Evolutionary conservation across 2,113 vertebrate species (phyloP).

Genomic region (Thymallus thymallus): DNA sequence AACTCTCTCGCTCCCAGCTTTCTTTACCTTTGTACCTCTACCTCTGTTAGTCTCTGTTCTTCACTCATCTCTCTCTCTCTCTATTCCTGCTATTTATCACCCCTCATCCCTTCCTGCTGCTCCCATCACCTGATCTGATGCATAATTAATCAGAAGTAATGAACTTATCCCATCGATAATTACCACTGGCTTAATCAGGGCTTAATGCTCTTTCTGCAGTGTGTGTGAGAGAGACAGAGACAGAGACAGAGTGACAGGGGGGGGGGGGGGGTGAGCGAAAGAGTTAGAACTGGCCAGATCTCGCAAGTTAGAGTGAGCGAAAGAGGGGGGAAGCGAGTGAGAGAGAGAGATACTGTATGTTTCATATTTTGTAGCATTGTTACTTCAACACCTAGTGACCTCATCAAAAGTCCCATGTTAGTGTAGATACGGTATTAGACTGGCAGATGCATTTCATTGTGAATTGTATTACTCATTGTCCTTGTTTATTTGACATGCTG

Average conservation of each 20-base stretch:
- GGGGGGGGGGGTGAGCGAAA: background rate
- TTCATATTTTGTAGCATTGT: no score
- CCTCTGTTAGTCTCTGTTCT: background rate
- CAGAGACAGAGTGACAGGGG: background rate
- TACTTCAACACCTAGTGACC: no score
- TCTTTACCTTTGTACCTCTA: no score
- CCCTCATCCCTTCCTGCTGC: background rate
- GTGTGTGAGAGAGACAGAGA: slow-evolving; percentile 5
- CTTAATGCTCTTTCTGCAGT: no score
- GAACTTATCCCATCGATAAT: slow-evolving; percentile 55
- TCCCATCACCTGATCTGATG: slow-evolving; percentile 15
- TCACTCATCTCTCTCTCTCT: background rate
- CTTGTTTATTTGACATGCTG: background rate
- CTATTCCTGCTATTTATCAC: background rate
- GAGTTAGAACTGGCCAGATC: no score
- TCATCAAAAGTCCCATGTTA: no score
- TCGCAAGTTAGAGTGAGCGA: slow-evolving; percentile 1
- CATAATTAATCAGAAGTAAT: slow-evolving; percentile 60
- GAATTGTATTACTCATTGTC: no score
- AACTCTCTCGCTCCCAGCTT: background rate
- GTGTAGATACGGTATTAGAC: no score
- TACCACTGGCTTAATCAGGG: slow-evolving; percentile 52
- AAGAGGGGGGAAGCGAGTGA: background rate
- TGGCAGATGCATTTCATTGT: no score
- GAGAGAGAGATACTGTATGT: background rate